These are phyloP conservation scores for Mormyrus proboscirostris DNA, from an alignment of 2,797 vertebrate genomes.

Conservation along the genomic window DNA sequence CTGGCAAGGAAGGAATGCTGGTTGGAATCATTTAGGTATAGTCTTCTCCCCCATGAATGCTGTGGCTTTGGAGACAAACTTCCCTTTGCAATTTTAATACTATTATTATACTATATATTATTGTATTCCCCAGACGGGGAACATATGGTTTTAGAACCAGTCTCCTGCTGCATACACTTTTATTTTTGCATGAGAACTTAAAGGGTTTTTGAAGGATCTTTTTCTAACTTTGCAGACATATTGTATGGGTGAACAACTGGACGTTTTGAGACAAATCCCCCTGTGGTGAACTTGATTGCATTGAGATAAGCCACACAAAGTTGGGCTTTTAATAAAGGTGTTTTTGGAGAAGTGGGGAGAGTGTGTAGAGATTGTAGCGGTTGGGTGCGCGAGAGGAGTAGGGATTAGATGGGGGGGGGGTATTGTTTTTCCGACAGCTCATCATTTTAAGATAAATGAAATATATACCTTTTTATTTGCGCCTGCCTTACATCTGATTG, in stretches of 20 bases:
- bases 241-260: neutral
- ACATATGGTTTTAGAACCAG: neutral
- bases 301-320: neutral
- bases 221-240: neutral
- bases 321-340: neutral
- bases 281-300: neutral
- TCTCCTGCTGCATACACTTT: neutral
- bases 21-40: neutral
- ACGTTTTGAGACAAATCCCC: neutral
- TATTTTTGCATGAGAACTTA: neutral
- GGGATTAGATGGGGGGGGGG: neutral
- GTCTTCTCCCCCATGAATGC: neutral
- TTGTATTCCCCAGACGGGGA: neutral
- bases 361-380: neutral
- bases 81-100: neutral
- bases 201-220: neutral
- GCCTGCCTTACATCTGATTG: slow-evolving; percentile 38
- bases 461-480: slow-evolving; percentile 28
- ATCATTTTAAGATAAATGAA: slow-evolving; percentile 30
- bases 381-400: neutral
- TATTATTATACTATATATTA: neutral
- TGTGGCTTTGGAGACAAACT: neutral
- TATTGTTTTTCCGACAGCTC: neutral
- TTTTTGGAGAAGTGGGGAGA: neutral
- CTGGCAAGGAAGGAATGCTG: neutral